Evolutionary conservation across 2,113 vertebrate species (phyloP), one percentile per base, ranked within the genome.

Genomic region (Myrmophylax atrothorax): DNA sequence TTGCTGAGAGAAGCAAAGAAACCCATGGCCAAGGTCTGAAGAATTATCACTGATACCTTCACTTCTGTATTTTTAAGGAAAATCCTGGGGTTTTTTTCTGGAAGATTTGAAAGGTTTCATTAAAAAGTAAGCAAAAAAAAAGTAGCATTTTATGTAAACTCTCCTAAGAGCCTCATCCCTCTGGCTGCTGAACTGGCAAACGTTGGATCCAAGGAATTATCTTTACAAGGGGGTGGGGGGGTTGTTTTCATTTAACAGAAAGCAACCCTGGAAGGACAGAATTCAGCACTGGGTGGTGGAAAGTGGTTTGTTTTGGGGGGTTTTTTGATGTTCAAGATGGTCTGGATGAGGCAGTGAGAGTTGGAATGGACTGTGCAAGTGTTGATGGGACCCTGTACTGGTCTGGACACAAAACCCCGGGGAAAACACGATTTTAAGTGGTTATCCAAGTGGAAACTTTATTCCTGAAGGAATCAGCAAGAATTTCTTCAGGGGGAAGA

Each of bases 261-360:
- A 89, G n/a, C 9, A 22, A 38, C 7, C 6, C 31, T 31, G 8
- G 8, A 28, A 58, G 22, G 25, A 14, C 17, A 44, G 47, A 77
- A n/a, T 12, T 49, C 52, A 53, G 42, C 19, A 3, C 13, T 66
- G 40, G 40, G 31, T 74, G 40, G 33, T 74, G 59, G 11, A 46
- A 93, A 74, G 0, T 0, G 18, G 3, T 22, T 31, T 12, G 49
- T 38, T 74, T 69, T 22, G 19, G 46, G 46, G 22, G n/a, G n/a
- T n/a, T 42, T 55, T 55, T 56, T 37, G 4, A 16, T 44, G 8
- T 5, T 76, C 67, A 17, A 25, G 31, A 6, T 46, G 16, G 16
- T 22, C n/a, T 53, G 33, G 59, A 53, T 8, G 3, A 1, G 17
- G 10, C 19, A 9, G 2, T 0, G 4, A 67, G 47, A 31, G 12